phyloP scores from a whole-genome alignment of 2,797 vertebrate genomes.

The Antrozous pallidus region DNA sequence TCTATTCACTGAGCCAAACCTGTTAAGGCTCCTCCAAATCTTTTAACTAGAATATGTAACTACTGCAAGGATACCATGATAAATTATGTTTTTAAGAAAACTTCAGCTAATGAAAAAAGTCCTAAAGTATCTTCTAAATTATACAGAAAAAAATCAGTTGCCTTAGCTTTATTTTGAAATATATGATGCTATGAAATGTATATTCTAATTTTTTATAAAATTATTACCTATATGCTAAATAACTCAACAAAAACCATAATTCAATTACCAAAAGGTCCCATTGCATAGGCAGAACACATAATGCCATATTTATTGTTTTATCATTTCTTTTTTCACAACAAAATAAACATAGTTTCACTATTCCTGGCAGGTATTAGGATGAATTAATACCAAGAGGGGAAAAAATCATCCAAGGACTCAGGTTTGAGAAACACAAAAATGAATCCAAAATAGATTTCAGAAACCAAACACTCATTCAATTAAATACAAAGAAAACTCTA shows the following conservation, averaged over 20 bases:
- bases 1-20: too few species aligned
- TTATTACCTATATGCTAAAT: not conserved
- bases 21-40: not conserved
- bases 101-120: conserved; percentile 20
- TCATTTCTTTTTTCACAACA: conserved; percentile 39
- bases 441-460: conserved; percentile 43
- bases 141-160: not conserved
- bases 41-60: conserved; percentile 31
- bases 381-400: conserved; percentile 45
- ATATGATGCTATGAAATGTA: conserved; percentile 22
- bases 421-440: conserved; percentile 40
- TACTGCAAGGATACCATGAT: conserved; percentile 8
- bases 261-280: conserved; percentile 9
- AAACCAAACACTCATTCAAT: conserved; percentile 50
- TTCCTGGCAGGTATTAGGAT: not conserved
- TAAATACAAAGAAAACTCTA: conserved; percentile 20
- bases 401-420: conserved; percentile 30
- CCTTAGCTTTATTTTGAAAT: conserved; percentile 49
- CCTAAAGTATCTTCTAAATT: conserved; percentile 21
- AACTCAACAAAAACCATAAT: conserved; percentile 39
- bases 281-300: conserved; percentile 6
- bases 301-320: conserved; percentile 18
- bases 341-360: conserved; percentile 53
- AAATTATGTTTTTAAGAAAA: conserved; percentile 42
- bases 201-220: conserved; percentile 41